Base-by-base conservation (phyloP, 2,113 vertebrate species). In the Triplophysa tibetana region DNA sequence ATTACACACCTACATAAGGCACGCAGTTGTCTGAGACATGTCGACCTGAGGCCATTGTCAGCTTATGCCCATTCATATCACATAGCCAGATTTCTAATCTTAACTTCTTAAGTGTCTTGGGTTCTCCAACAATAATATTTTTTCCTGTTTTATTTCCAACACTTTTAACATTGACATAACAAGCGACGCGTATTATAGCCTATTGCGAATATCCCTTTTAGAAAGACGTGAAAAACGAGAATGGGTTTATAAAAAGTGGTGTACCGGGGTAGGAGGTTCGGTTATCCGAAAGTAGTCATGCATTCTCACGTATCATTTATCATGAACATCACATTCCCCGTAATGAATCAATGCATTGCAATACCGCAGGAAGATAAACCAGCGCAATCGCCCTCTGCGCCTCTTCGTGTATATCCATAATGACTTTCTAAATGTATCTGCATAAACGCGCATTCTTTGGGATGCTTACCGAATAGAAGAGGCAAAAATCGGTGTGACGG, bases 401-500 rank as follows among this genome's bases (percentile, higher is more conserved):
- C 14, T 54, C 50, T 38, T 24, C 56, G 24, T 8, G 68, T 70
- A 16, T 29, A 54, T 33, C 48, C 48, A 33, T 52, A 54, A 60
- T 19, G n/a, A 75, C 72, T 75, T 74, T 60, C 62, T n/a, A 56
- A 70, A 33, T 24, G 48, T 33, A 13, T 56, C 69, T 54, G 52
- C 19, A 56, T 70, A 16, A 24, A 75, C 56, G 43, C 13, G 60
- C 7, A 73, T 38, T 56, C 54, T 8, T 19, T 10, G 14, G 38
- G 13, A 24, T 17, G 52, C 80, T 84, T 87, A 65, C 41, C 66
- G 23, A 70, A 62, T 65, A 67, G 52, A 68, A 79, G 70, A 61
- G 77, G 58, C 65, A 77, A 67, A 48, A 79, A 54, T 43, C 63
- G 29, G 67, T 70, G 24, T 79, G 65, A 56, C 43, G 79, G 50